Percentiles rank a stretch among this genome's conserved stretches.
Conservation (phyloP, 2,113 vertebrate species). For the Micronycteris hirsuta region DNA sequence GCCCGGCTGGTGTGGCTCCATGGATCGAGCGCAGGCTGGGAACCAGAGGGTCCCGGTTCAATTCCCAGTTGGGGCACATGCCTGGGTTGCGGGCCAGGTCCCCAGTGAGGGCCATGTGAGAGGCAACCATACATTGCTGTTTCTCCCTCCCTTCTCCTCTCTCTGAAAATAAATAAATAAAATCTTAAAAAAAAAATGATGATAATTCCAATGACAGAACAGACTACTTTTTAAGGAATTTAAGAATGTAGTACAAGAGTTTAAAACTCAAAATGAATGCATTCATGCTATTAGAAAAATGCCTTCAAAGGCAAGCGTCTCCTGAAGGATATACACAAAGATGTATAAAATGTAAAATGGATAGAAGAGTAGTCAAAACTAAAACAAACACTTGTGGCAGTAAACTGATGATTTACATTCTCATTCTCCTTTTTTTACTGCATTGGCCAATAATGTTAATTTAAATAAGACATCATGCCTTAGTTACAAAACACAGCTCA, state of each 20-base stretch:
- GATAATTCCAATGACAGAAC: not conserved
- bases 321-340: not conserved
- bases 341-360: not conserved
- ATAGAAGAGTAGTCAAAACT: not conserved
- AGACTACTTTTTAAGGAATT: not conserved
- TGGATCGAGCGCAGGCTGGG: no score
- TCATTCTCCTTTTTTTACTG: not conserved
- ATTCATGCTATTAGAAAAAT: not conserved
- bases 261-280: not conserved
- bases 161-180: no score
- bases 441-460: not conserved
- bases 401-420: not conserved
- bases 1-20: no score
- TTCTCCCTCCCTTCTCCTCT: no score
- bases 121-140: no score
- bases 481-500: not conserved
- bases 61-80: no score
- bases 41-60: no score
- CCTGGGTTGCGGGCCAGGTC: no score
- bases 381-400: not conserved
- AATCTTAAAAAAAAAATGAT: no score
- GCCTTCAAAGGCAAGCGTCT: not conserved
- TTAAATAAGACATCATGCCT: not conserved
- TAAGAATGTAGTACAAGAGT: not conserved
- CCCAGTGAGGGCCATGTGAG: no score